phyloP scores from a whole-genome alignment of 2,888 invertebrate genomes.

The Eupeodes latifasciatus region DNA sequence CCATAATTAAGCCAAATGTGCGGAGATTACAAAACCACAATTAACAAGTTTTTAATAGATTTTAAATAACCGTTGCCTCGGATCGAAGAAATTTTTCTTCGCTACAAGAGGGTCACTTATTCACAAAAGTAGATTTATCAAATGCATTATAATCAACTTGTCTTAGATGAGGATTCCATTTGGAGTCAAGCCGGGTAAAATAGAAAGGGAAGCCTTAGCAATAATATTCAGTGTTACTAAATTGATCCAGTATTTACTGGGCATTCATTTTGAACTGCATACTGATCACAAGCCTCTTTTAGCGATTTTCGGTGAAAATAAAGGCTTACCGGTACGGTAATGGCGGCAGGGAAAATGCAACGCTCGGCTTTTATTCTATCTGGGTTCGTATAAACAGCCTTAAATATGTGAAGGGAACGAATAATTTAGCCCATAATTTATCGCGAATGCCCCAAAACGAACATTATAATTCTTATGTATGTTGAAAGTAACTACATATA shows the following conservation, averaged over 20 bases:
- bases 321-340: slow-evolving; percentile 7
- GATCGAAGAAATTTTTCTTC: too few species aligned
- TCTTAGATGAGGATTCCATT: too few species aligned
- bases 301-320: slow-evolving; percentile 24
- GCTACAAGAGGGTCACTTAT: too few species aligned
- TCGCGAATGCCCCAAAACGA: slow-evolving; percentile 23
- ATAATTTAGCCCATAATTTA: slow-evolving; percentile 10
- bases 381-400: slow-evolving; percentile 13
- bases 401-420: neutral
- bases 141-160: too few species aligned
- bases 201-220: slow-evolving; percentile 19
- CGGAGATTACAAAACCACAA: too few species aligned
- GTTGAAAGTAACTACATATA: slow-evolving; percentile 20
- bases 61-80: too few species aligned
- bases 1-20: too few species aligned
- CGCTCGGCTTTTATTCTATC: slow-evolving; percentile 32
- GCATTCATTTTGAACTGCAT: slow-evolving; percentile 6
- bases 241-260: slow-evolving; percentile 8
- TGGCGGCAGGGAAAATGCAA: slow-evolving; percentile 21
- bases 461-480: too few species aligned
- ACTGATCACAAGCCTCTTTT: neutral
- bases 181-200: too few species aligned
- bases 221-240: slow-evolving; percentile 20
- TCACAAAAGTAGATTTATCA: too few species aligned
- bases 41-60: too few species aligned